These are phyloP conservation scores for Ciconia nigra DNA, from an alignment of 2,797 vertebrate species.

Conservation along the genomic window DNA sequence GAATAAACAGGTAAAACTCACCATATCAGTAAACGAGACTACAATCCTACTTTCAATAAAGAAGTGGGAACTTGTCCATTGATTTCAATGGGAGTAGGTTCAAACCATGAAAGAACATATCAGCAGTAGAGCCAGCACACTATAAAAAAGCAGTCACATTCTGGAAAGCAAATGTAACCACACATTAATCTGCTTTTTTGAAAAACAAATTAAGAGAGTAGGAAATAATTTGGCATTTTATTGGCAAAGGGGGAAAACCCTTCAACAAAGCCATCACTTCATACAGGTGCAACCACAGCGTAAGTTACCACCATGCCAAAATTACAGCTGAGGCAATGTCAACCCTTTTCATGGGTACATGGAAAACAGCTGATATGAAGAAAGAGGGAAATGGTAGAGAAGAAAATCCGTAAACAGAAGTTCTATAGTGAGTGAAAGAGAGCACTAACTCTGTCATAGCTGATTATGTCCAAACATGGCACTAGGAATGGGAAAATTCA, in stretches of 20 bases:
- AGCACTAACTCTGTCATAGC: background rate
- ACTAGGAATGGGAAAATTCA: background rate
- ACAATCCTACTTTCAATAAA: background rate
- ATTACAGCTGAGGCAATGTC: background rate
- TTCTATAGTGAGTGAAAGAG: background rate
- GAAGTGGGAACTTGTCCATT: background rate
- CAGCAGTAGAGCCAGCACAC: background rate
- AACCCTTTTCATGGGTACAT: background rate
- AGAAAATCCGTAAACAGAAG: background rate
- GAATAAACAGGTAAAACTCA: background rate
- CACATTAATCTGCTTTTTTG: background rate
- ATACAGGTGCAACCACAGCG: background rate
- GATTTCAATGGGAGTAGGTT: background rate
- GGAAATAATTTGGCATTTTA: slow-evolving; percentile 25
- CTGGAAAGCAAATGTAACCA: slow-evolving; percentile 11
- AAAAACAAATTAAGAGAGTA: background rate
- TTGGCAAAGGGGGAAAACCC: background rate
- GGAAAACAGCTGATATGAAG: background rate
- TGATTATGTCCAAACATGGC: background rate
- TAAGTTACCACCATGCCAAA: background rate
- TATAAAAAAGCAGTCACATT: background rate
- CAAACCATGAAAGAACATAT: background rate
- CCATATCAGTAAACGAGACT: background rate
- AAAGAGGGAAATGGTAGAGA: background rate
- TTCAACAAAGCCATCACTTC: background rate